These are phyloP conservation scores for Rousettus madagascariensis DNA, from an alignment of 2,797 vertebrate genomes.

Conservation along the genomic window DNA sequence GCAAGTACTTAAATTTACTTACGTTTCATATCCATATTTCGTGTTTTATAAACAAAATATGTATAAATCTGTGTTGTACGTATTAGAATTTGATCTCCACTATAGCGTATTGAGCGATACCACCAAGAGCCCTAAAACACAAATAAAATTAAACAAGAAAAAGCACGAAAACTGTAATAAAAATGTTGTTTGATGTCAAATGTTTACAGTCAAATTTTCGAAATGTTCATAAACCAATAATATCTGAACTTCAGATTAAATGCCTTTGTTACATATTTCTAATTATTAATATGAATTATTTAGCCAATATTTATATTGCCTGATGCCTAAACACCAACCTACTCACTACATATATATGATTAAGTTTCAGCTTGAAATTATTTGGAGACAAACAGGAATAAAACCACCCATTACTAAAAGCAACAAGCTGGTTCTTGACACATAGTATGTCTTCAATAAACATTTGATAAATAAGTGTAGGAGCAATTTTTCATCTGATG, in stretches of 20 bases:
- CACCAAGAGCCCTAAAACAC: slow-evolving; percentile 96
- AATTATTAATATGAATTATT: neutral
- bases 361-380: slow-evolving; percentile 36
- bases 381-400: slow-evolving; percentile 51
- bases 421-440: neutral
- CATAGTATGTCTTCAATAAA: neutral
- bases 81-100: slow-evolving; percentile 99
- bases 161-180: slow-evolving; percentile 28
- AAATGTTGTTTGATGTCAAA: slow-evolving; percentile 36
- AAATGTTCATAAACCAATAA: slow-evolving; percentile 40
- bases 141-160: slow-evolving; percentile 54
- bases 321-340: neutral
- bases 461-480: neutral
- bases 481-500: neutral
- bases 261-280: slow-evolving; percentile 19
- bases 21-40: slow-evolving; percentile 99
- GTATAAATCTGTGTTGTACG: slow-evolving; percentile 99
- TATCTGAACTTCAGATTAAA: slow-evolving; percentile 5
- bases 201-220: slow-evolving; percentile 40
- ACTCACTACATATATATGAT: slow-evolving; percentile 23
- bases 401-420: slow-evolving; percentile 9
- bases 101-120: slow-evolving; percentile 99
- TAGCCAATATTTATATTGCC: neutral
- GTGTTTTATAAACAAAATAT: slow-evolving; percentile 98
- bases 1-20: slow-evolving; percentile 82